These are phyloP conservation scores for Ailurus styani DNA, from an alignment of 2,113 vertebrate genomes.

Conservation along the genomic window DNA sequence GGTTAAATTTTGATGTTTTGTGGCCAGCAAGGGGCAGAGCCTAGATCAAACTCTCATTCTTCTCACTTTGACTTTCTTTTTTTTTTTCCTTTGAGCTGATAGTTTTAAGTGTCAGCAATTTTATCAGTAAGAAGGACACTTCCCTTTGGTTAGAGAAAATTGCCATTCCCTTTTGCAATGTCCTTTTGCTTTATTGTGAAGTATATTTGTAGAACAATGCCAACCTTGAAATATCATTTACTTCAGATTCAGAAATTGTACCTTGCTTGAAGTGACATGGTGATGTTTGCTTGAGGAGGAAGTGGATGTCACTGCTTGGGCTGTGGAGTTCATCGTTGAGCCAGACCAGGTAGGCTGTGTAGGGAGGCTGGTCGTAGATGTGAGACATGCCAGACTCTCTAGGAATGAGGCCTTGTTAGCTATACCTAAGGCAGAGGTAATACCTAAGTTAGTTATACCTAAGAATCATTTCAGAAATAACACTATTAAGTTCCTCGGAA, in stretches of 20 bases:
- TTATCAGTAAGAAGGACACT: slow-evolving; percentile 39
- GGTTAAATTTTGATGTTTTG: slow-evolving; percentile 13
- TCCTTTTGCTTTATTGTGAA: slow-evolving; percentile 48
- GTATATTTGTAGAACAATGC: slow-evolving; percentile 33
- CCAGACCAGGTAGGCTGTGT: background rate
- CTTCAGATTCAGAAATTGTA: slow-evolving; percentile 30
- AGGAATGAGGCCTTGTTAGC: background rate
- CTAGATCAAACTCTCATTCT: background rate
- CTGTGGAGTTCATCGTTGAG: background rate
- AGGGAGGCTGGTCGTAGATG: background rate
- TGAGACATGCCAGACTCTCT: background rate
- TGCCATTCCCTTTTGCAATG: background rate
- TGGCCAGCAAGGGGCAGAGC: background rate
- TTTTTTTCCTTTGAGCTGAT: slow-evolving; percentile 31
- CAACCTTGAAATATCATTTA: slow-evolving; percentile 36
- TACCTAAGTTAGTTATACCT: no score
- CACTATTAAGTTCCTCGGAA: background rate
- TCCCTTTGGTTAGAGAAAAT: slow-evolving; percentile 42
- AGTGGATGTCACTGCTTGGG: background rate
- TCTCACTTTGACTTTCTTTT: background rate
- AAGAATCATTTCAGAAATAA: background rate
- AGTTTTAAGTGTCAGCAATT: slow-evolving; percentile 48
- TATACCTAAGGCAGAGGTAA: no score
- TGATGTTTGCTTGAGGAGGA: background rate
- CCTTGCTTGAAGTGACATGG: background rate